phyloP scores from a whole-genome alignment of 1,140 invertebrate genomes.

The Paracyclopina nana region DNA sequence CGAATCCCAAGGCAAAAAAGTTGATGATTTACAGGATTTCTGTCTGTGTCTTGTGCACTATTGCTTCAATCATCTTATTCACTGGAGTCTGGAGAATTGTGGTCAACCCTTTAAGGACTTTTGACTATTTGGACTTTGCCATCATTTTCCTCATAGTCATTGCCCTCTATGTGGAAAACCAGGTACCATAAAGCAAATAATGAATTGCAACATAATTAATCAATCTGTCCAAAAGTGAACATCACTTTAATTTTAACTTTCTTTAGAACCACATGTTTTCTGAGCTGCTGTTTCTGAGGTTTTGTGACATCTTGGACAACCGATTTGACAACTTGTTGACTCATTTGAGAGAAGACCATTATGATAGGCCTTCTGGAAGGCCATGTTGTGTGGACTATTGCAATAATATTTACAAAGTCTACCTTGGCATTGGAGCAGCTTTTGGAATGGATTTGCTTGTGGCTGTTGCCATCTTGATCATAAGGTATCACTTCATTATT shows the following conservation, averaged over 20 bases:
- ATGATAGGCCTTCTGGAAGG: neutral
- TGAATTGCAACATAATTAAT: too few species aligned
- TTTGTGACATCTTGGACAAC: neutral
- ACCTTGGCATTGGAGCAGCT: neutral
- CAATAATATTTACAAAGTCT: neutral
- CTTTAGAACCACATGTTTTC: slow-evolving; percentile 2
- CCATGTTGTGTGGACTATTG: neutral
- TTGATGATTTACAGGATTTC: neutral
- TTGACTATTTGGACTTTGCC: neutral
- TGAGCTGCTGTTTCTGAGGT: neutral
- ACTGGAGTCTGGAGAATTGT: neutral
- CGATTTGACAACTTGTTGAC: neutral
- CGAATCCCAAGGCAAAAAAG: neutral
- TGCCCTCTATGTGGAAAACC: neutral
- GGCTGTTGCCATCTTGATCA: neutral
- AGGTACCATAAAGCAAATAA: too few species aligned
- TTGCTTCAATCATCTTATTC: neutral
- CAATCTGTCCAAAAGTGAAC: too few species aligned
- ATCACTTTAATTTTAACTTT: too few species aligned
- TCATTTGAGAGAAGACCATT: neutral
- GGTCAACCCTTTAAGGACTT: neutral
- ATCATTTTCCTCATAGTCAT: neutral
- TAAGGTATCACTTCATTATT: too few species aligned
- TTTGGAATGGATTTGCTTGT: neutral
- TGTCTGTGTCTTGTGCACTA: neutral